A percentile compares a stretch with the other conserved stretches of the same genome.
Evolutionary conservation across 2,888 invertebrate species (phyloP).

Genomic region (Holacanthella duospinosa): DNA sequence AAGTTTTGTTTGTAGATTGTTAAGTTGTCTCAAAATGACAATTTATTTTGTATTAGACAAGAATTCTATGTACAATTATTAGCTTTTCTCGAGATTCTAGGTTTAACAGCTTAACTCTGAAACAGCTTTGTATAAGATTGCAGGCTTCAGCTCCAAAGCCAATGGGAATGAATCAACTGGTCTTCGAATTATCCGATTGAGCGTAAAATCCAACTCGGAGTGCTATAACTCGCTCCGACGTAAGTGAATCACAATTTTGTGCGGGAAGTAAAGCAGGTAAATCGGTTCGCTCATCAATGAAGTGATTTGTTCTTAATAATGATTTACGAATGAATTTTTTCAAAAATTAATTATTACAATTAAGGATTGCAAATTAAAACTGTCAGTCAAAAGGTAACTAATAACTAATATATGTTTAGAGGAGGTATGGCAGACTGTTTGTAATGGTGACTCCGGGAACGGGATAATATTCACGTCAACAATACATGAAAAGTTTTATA

Average conservation of each 20-base stretch:
- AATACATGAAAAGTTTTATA: conserved; percentile 13
- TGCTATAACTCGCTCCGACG: not conserved
- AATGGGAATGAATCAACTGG: not conserved
- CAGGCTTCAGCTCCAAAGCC: conserved; percentile 1
- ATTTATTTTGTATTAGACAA: too few species aligned
- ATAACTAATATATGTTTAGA: not conserved
- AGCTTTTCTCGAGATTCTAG: too few species aligned
- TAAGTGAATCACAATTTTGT: conserved; percentile 10
- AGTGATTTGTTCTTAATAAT: not conserved
- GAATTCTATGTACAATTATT: too few species aligned
- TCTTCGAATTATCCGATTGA: not conserved
- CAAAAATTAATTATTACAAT: not conserved
- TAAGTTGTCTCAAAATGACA: too few species aligned
- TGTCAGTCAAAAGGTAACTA: too few species aligned
- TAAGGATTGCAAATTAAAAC: too few species aligned
- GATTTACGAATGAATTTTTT: not conserved
- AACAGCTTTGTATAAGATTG: too few species aligned
- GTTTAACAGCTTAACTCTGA: too few species aligned
- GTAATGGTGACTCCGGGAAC: conserved; percentile 57
- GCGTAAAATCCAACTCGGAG: conserved; percentile 6
- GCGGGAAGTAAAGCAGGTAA: conserved; percentile 4
- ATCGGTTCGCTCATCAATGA: not conserved
- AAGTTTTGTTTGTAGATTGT: too few species aligned
- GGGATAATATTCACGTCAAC: conserved; percentile 46
- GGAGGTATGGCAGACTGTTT: conserved; percentile 42